Percentiles rank a stretch among this genome's conserved stretches.
Evolutionary conservation across 2,113 vertebrate species (phyloP).

Genomic region (Oreotrochilus melanogaster): DNA sequence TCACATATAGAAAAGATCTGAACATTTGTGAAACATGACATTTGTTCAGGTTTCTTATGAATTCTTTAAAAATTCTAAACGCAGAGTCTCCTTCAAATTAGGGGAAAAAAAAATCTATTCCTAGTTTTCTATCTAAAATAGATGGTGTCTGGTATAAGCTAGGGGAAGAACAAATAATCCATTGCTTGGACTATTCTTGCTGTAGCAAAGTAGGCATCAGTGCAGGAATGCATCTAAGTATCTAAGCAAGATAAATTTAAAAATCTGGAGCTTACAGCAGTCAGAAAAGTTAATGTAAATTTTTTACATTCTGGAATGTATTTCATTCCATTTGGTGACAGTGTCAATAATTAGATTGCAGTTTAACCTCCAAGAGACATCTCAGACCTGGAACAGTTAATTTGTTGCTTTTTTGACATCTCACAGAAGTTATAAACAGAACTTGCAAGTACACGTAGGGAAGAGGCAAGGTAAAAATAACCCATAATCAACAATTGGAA

Average conservation of each 20-base stretch:
- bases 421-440: background rate
- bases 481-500: background rate
- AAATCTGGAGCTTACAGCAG: background rate
- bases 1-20: background rate
- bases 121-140: background rate
- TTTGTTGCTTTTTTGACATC: background rate
- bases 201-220: background rate
- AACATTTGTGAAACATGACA: background rate
- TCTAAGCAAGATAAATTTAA: background rate
- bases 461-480: background rate
- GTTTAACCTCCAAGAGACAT: background rate
- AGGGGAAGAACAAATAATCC: background rate
- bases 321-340: background rate
- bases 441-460: background rate
- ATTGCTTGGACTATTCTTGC: background rate
- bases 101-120: background rate
- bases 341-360: background rate
- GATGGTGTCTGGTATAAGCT: background rate
- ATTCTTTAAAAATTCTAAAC: background rate
- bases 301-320: background rate
- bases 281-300: background rate
- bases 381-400: background rate
- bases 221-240: background rate
- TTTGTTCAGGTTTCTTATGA: background rate
- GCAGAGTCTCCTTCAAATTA: background rate